Evolutionary conservation across 2,797 vertebrate species (phyloP).

Genomic region (Mionectes olivaceus): DNA sequence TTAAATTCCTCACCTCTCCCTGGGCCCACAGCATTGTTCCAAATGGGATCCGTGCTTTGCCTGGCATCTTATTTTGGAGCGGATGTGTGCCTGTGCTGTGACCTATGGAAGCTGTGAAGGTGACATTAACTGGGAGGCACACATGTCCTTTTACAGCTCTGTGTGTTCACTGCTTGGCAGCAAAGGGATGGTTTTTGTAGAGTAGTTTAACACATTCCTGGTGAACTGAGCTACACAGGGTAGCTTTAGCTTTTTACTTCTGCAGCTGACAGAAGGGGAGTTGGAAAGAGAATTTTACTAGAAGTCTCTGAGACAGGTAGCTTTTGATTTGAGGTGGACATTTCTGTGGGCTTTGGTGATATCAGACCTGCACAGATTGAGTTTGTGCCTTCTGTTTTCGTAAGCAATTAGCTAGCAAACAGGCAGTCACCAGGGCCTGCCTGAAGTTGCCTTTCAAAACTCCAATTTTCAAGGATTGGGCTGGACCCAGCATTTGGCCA

Average conservation of each 20-base stretch:
- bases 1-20: neutral
- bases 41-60: neutral
- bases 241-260: neutral
- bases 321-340: neutral
- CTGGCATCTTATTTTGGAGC: neutral
- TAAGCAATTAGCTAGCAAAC: neutral
- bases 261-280: neutral
- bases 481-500: neutral
- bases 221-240: neutral
- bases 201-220: neutral
- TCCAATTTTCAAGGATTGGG: neutral
- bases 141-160: neutral
- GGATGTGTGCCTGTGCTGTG: neutral
- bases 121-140: slow-evolving; percentile 56
- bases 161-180: neutral
- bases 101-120: slow-evolving; percentile 51
- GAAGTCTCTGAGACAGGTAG: neutral
- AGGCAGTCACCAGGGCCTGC: neutral
- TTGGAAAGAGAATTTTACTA: neutral
- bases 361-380: neutral
- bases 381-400: neutral
- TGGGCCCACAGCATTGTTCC: neutral
- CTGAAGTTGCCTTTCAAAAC: neutral
- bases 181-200: neutral
- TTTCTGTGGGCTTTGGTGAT: neutral